Percentiles rank a stretch among this genome's conserved stretches.
phyloP scores from a whole-genome alignment of 2,888 invertebrate genomes.

The Drosophila aldrichi region DNA sequence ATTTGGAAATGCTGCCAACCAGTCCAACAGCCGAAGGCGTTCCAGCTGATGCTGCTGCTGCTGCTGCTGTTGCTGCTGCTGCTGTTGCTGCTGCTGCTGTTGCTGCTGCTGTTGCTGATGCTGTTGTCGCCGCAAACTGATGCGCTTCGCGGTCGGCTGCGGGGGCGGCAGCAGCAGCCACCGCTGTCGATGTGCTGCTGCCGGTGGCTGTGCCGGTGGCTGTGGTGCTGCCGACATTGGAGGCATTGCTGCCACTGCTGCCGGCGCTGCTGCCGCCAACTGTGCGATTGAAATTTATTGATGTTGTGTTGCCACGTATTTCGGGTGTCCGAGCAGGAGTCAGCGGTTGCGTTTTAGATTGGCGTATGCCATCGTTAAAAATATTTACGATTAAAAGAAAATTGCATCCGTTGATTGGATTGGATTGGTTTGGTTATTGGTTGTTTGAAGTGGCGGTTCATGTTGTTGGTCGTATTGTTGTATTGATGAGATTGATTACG shows the following conservation, averaged over 20 bases:
- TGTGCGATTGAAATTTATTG: conserved; percentile 83
- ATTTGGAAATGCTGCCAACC: conserved; percentile 80
- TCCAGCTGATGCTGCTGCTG: conserved; percentile 59
- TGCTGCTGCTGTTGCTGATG: conserved; percentile 32
- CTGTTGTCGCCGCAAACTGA: conserved; percentile 75
- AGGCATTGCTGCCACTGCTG: conserved; percentile 78
- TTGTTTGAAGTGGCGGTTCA: conserved; percentile 27
- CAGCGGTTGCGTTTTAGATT: conserved; percentile 71
- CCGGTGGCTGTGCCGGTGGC: conserved; percentile 63
- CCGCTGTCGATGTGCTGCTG: conserved; percentile 68
- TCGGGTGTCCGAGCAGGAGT: conserved; percentile 16
- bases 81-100: conserved; percentile 28
- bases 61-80: conserved; percentile 55
- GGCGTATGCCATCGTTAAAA: conserved; percentile 70
- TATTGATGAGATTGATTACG: conserved; percentile 78
- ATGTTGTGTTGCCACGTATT: conserved; percentile 64
- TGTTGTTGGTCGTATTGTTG: conserved; percentile 61
- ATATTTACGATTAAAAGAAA: conserved; percentile 76
- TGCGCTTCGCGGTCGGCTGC: conserved; percentile 67
- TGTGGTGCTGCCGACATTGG: conserved; percentile 71
- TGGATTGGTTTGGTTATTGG: conserved; percentile 55
- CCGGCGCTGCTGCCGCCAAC: conserved; percentile 80
- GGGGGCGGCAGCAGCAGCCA: conserved; percentile 54
- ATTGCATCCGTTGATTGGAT: conserved; percentile 81
- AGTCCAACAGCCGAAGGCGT: conserved; percentile 46